Evolutionary conservation across 37 sponge, comb jelly and placozoan genomes (phyloP).

Genomic region (Ephydatia muelleri): DNA sequence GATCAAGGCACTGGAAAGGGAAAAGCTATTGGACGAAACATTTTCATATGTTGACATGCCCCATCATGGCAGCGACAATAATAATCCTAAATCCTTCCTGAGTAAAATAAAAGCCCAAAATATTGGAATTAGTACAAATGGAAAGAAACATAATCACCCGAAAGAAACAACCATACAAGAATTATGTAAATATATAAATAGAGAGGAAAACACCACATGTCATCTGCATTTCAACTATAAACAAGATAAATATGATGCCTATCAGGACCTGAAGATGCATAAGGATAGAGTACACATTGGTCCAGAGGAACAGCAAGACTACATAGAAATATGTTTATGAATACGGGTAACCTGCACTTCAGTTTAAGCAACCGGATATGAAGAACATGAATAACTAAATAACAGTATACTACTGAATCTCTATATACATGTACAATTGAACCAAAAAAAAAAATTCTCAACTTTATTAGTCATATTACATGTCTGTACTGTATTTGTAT

Average conservation of each 20-base stretch:
- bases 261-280: too few relatives aligned
- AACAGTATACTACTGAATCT: too few relatives aligned
- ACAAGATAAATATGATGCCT: not conserved
- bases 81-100: conserved; percentile 1
- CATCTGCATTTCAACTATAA: not conserved
- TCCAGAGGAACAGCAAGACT: too few relatives aligned
- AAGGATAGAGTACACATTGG: too few relatives aligned
- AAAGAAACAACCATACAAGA: not conserved
- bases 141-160: not conserved
- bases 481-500: too few relatives aligned
- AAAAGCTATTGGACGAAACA: not conserved
- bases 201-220: not conserved
- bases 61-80: conserved; percentile 12
- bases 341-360: too few relatives aligned
- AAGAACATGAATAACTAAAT: too few relatives aligned
- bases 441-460: too few relatives aligned
- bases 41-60: conserved; percentile 19
- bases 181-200: not conserved
- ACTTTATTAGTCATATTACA: too few relatives aligned
- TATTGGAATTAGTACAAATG: conserved; percentile 9
- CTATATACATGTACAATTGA: too few relatives aligned
- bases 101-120: not conserved
- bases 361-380: too few relatives aligned
- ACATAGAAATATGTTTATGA: too few relatives aligned
- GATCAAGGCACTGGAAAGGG: not conserved